These are phyloP conservation scores for Hetaerina americana DNA, from an alignment of 1,140 invertebrate species.

Conservation along the genomic window DNA sequence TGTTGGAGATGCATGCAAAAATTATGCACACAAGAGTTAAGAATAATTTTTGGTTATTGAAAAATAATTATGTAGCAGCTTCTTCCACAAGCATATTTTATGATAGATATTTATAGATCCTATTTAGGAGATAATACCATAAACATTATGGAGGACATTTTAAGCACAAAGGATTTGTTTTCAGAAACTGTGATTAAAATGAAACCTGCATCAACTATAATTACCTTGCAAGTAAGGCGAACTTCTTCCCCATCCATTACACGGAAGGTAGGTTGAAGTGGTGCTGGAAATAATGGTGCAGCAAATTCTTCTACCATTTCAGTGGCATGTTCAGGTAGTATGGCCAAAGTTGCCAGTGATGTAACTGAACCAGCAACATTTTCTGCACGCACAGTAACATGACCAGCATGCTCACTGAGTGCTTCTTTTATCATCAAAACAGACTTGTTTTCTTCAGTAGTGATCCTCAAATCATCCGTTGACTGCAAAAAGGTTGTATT, in stretches of 20 bases:
- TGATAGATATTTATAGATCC: too few relatives aligned
- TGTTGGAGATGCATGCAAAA: too few relatives aligned
- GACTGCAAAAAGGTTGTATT: constrained; percentile 34
- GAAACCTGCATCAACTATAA: neutral
- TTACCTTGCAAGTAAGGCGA: constrained; percentile 56
- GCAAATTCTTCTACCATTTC: constrained; percentile 42
- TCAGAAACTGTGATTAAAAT: too few relatives aligned
- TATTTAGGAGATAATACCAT: too few relatives aligned
- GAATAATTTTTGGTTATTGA: too few relatives aligned
- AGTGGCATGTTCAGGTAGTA: constrained; percentile 35
- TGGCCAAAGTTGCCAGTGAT: constrained; percentile 59
- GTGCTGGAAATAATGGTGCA: constrained; percentile 20
- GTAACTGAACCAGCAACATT: constrained; percentile 77
- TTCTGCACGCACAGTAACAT: constrained; percentile 77
- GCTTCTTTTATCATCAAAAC: constrained; percentile 66
- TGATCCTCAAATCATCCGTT: constrained; percentile 50
- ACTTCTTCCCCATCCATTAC: constrained; percentile 90
- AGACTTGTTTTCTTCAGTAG: constrained; percentile 63
- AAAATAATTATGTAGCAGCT: too few relatives aligned
- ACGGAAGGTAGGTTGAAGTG: constrained; percentile 54
- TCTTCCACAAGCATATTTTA: too few relatives aligned
- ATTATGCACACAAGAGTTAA: too few relatives aligned
- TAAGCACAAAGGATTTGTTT: too few relatives aligned
- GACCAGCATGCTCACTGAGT: constrained; percentile 52
- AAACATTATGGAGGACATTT: too few relatives aligned